Evolutionary conservation across 2,888 invertebrate genomes (phyloP), one percentile per base, ranked within the genome.

Genomic region (Mythimna pallens): DNA sequence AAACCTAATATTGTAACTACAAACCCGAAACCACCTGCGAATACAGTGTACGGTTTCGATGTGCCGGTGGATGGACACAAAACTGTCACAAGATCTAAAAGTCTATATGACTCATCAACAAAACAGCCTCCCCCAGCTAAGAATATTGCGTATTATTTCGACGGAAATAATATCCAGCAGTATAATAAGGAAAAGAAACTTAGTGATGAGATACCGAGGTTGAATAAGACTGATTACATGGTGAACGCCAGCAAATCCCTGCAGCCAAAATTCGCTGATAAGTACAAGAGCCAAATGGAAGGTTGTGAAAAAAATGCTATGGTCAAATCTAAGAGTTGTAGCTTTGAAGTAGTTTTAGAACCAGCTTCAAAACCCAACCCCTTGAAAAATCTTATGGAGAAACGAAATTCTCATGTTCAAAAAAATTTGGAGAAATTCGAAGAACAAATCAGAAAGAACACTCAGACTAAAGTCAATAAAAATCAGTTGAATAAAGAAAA

Each of bases 341-440:
- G 96, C 76, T 96, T 96, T 62, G 96, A 96, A 89, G 96, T 96
- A 0, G 95, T 96, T 0, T 84, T 96, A 83, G 96, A 96, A 84
- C 96, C 96, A 0, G 96, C 96, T 1, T 95, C 95, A 0, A 96
- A 96, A 81, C 96, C 96, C 0, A 95, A 95, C 76, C 95, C 95
- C 0, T 81, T 96, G 2, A 96, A 95, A 80, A 95, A 95, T 89
- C 82, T 96, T 5, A 94, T 94, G 91, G 96, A 96, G 62, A 96
- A 96, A 86, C 87, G 95, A 12, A 94, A 93, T 73, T 96, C 96
- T 0, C 96, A 96, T 65, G 96, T 96, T 0, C 94, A 96, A 80
- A 96, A 97, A 83, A 97, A 97, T 90, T 89, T 97, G 47, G 97
- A 97, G 68, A 97, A 97, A 86, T 97, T 97, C 74, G 97, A 97